phyloP scores from a whole-genome alignment of 2,113 vertebrate genomes.

The Lampris incognitus region DNA sequence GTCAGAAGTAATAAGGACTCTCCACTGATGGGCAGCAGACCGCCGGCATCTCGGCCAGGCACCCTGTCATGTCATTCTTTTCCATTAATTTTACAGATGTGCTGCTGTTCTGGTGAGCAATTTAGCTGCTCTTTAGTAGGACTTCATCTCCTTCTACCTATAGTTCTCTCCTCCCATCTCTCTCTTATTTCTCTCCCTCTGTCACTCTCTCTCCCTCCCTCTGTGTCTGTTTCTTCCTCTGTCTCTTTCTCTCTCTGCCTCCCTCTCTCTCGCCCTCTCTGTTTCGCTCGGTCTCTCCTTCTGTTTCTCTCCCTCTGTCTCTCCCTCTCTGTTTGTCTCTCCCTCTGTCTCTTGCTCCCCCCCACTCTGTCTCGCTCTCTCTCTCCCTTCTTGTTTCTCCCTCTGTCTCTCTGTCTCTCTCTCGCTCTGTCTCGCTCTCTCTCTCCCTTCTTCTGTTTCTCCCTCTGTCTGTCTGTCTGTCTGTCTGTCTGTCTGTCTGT shows the following conservation, averaged over 20 bases:
- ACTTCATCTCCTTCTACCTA: conserved; percentile 19
- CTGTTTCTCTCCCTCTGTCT: too few relatives aligned
- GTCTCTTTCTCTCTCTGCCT: too few relatives aligned
- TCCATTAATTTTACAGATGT: conserved; percentile 72
- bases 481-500: too few relatives aligned
- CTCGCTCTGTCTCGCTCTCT: not conserved
- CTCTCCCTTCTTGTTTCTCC: too few relatives aligned
- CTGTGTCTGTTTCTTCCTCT: too few relatives aligned
- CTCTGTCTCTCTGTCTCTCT: too few relatives aligned
- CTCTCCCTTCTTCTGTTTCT: not conserved
- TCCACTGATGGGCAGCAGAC: conserved; percentile 61
- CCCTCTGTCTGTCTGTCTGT: not conserved
- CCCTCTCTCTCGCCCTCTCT: too few relatives aligned
- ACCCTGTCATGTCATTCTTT: conserved; percentile 70
- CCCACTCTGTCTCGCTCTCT: too few relatives aligned
- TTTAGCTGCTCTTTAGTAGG: conserved; percentile 60
- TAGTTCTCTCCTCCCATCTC: not conserved
- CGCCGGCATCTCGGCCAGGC: conserved; percentile 67
- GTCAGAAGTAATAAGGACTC: conserved; percentile 73
- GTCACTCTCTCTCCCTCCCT: not conserved
- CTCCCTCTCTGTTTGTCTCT: too few relatives aligned
- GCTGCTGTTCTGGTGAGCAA: conserved; percentile 68
- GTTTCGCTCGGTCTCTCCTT: too few relatives aligned
- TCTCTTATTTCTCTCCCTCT: not conserved
- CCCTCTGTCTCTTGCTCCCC: too few relatives aligned